A percentile compares a stretch with the other conserved stretches of the same genome.
These are phyloP conservation scores for Leptinotarsa undecemlineata DNA, from an alignment of 1,140 invertebrate genomes.

Conservation along the genomic window DNA sequence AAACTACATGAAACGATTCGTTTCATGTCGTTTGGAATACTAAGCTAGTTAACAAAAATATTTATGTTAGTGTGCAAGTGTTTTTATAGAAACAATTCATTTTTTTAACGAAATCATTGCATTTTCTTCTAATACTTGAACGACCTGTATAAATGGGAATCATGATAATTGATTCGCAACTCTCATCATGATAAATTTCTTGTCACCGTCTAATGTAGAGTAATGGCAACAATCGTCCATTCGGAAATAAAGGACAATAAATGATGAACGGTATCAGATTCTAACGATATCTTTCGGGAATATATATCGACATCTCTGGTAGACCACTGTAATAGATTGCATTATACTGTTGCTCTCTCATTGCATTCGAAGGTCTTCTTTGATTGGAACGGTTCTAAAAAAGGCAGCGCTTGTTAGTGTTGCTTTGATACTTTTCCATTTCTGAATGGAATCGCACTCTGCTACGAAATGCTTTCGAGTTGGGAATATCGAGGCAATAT, in stretches of 20 bases:
- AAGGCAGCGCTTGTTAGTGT: constrained; percentile 23
- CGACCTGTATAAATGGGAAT: background rate
- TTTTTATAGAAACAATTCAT: no score
- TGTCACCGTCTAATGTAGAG: constrained; percentile 12
- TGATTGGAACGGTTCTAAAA: constrained; percentile 20
- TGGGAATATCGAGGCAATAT: no score
- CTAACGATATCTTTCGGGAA: constrained; percentile 49
- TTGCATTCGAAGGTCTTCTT: constrained; percentile 22
- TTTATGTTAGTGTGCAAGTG: no score
- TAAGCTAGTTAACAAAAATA: no score
- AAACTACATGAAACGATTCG: no score
- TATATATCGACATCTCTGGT: constrained; percentile 29
- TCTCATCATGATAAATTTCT: background rate
- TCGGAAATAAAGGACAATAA: constrained; percentile 26
- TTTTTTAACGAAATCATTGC: no score
- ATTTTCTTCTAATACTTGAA: background rate
- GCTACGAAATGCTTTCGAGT: no score
- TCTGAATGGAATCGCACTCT: background rate
- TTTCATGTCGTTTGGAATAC: no score
- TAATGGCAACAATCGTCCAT: constrained; percentile 30
- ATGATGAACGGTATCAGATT: constrained; percentile 48
- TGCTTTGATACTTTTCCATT: constrained; percentile 7
- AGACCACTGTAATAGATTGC: constrained; percentile 47
- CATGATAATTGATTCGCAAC: background rate
- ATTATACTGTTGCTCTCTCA: constrained; percentile 25